phyloP scores from a whole-genome alignment of 2,113 vertebrate species.

The Petrocephalus zakoni region DNA sequence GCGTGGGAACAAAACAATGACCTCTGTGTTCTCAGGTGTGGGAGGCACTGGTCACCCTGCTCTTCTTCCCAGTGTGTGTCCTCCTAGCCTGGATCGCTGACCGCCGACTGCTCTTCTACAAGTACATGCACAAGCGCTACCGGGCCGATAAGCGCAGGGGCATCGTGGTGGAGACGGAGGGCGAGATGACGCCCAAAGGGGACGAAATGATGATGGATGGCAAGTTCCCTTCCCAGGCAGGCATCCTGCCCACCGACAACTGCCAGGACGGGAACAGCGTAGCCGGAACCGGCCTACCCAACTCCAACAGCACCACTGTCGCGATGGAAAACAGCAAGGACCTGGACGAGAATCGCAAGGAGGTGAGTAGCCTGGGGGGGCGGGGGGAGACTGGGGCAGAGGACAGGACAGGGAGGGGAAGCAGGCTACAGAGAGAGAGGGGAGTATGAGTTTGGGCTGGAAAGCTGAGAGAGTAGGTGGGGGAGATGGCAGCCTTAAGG shows the following conservation, averaged over 20 bases:
- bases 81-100: slow-evolving; percentile 91
- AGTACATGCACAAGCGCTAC: slow-evolving; percentile 92
- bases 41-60: slow-evolving; percentile 85
- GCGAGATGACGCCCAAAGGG: slow-evolving; percentile 72
- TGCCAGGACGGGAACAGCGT: slow-evolving; percentile 28
- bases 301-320: slow-evolving; percentile 56
- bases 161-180: slow-evolving; percentile 88
- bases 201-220: slow-evolving; percentile 72
- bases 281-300: slow-evolving; percentile 36
- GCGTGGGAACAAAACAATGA: background rate
- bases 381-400: too few species aligned
- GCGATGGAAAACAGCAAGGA: slow-evolving; percentile 74
- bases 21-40: slow-evolving; percentile 61
- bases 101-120: slow-evolving; percentile 92
- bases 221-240: slow-evolving; percentile 56
- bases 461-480: background rate
- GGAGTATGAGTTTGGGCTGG: background rate
- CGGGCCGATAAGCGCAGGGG: slow-evolving; percentile 85
- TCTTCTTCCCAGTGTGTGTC: slow-evolving; percentile 89
- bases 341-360: slow-evolving; percentile 83
- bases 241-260: slow-evolving; percentile 48
- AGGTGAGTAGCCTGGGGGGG: slow-evolving; percentile 52
- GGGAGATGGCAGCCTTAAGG: background rate
- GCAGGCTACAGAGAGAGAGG: background rate
- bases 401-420: background rate